phyloP scores from a whole-genome alignment of 2,113 vertebrate species.

The Struthidea cinerea region DNA sequence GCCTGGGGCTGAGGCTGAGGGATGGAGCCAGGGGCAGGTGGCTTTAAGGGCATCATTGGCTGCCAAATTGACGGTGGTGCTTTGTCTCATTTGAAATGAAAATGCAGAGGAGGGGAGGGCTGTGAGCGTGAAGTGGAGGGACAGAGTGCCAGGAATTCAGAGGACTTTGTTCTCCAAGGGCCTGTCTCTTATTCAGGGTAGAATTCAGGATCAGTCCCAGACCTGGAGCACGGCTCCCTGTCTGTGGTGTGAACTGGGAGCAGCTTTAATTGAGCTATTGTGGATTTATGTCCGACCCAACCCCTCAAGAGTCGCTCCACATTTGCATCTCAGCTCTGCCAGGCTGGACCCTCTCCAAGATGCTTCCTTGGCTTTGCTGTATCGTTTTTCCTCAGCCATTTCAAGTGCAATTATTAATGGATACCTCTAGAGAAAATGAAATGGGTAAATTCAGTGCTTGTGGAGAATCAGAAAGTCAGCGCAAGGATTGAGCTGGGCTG shows the following conservation, averaged over 20 bases:
- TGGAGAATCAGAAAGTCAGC: background rate
- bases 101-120: background rate
- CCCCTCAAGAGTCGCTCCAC: background rate
- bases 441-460: background rate
- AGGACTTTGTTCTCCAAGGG: background rate
- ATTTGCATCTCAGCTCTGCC: background rate
- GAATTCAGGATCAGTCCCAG: background rate
- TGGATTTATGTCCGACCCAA: background rate
- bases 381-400: background rate
- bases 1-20: background rate
- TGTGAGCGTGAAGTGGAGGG: fast-evolving
- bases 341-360: slow-evolving; percentile 2
- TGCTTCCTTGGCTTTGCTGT: background rate
- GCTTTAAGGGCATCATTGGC: background rate
- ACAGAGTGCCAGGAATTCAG: background rate
- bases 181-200: background rate
- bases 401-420: slow-evolving; percentile 1
- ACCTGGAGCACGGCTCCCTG: background rate
- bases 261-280: background rate
- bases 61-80: background rate
- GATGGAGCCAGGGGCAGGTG: background rate
- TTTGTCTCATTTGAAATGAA: background rate
- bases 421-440: background rate
- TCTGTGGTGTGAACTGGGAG: background rate
- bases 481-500: background rate